These are phyloP conservation scores for Apodemia hepburni DNA, from an alignment of 2,888 invertebrate species.

Conservation along the genomic window DNA sequence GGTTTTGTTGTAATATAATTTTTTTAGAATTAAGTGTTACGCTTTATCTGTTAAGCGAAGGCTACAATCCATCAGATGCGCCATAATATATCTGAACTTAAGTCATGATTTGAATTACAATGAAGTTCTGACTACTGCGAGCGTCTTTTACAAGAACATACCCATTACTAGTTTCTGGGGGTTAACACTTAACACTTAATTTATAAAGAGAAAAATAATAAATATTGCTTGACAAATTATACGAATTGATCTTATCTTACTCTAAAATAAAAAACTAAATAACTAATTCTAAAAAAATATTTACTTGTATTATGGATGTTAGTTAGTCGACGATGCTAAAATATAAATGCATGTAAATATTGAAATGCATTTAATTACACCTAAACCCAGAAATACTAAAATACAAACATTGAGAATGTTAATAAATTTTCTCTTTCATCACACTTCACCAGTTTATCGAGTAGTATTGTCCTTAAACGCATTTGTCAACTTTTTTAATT, in stretches of 20 bases:
- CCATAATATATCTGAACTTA: neutral
- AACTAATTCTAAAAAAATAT: too few species aligned
- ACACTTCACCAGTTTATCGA: neutral
- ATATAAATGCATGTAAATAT: too few species aligned
- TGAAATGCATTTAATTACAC: too few species aligned
- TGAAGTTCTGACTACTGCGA: neutral
- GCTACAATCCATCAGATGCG: neutral
- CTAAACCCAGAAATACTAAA: too few species aligned
- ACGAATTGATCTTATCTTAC: too few species aligned
- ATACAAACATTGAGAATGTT: neutral
- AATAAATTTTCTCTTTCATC: neutral
- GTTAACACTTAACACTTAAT: neutral
- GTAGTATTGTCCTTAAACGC: neutral
- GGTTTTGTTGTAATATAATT: slow-evolving; percentile 5
- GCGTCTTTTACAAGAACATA: neutral
- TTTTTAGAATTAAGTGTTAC: neutral
- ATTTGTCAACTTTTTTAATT: neutral
- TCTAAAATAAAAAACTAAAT: too few species aligned
- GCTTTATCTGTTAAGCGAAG: neutral
- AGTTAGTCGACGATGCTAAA: too few species aligned
- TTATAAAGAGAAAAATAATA: too few species aligned
- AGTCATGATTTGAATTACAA: neutral
- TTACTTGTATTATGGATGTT: too few species aligned
- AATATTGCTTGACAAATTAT: too few species aligned
- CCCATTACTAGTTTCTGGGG: neutral